Base-by-base conservation (phyloP, 2,113 vertebrate genomes). In the Atlantisia rogersi region DNA sequence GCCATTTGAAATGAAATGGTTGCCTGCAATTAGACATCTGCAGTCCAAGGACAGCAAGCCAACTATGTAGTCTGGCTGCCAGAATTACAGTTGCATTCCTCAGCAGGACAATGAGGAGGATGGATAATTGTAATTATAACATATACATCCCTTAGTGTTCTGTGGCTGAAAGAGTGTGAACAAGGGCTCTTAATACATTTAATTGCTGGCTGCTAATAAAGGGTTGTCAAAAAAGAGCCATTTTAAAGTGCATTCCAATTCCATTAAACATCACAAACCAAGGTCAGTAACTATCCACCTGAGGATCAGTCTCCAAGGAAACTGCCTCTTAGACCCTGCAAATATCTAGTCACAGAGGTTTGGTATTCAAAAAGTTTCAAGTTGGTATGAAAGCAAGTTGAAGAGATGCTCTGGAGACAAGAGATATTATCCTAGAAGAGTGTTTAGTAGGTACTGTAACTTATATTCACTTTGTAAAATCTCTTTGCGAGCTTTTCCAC, bases 11-110 rank as follows among this genome's bases (percentile, higher is more conserved):
- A 98, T 97, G 94, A 98, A 98, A 98, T 97, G 94, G 97, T 98
- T 98, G 98, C 97, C 98, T 98, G 97, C 97, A 98, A 98, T 98
- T 98, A 98, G 97, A 98, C 98, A 98, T 98, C 98, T 98, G 98
- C 96, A 98, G 94, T 95, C 92, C 97, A 97, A 97, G 97, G 97
- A 98, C 97, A 97, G 83, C 94, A 97, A 97, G 97, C 98, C 98
- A 98, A 90, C 83, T 96, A 86, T 81, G 91, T 73, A 96, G 90
- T 89, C 56, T 95, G 95, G 85, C 88, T 98, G 97, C 98, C 97
- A 98, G 97, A 98, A 98, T 97, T 98, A 97, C 97, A 96, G 97
- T 97, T 97, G 95, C 97, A 98, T 98, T 98, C 97, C 98, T 98
- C 97, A 95, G 94, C 94, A 98, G 97, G 97, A 98, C 98, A 98